Percentiles rank a stretch among this genome's conserved stretches.
Conservation (phyloP, 2,888 invertebrate genomes). For the Cryptops parisi region DNA sequence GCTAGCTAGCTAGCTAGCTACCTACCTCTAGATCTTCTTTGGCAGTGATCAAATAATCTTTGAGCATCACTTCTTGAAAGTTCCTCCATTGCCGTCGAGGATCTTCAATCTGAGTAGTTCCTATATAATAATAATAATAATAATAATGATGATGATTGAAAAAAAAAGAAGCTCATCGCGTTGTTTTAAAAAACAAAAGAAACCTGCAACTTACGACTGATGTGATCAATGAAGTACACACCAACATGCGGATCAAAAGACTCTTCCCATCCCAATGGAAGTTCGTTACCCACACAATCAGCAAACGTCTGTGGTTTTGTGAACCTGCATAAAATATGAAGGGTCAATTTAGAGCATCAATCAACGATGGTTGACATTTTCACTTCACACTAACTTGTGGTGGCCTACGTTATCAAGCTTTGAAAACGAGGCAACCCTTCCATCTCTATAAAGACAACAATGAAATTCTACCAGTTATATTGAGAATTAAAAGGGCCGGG, state of each 20-base stretch:
- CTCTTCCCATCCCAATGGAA: slow-evolving; percentile 96
- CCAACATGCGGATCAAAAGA: slow-evolving; percentile 87
- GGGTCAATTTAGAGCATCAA: too few relatives aligned
- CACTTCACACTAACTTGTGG: too few relatives aligned
- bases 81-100: slow-evolving; percentile 92
- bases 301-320: slow-evolving; percentile 95
- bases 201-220: slow-evolving; percentile 65
- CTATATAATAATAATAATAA: slow-evolving; percentile 36
- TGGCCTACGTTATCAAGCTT: too few relatives aligned
- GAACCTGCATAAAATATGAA: slow-evolving; percentile 51
- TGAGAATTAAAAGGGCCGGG: too few relatives aligned
- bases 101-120: slow-evolving; percentile 91
- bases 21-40: slow-evolving; percentile 85
- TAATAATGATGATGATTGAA: background rate
- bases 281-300: slow-evolving; percentile 93
- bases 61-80: slow-evolving; percentile 91
- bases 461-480: too few relatives aligned
- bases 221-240: slow-evolving; percentile 92
- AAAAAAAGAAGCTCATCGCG: background rate
- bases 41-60: slow-evolving; percentile 88
- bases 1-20: too few relatives aligned
- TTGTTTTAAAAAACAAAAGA: background rate
- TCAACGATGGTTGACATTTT: too few relatives aligned
- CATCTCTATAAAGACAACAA: too few relatives aligned
- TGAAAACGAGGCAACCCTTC: too few relatives aligned